phyloP scores from a whole-genome alignment of 2,888 invertebrate genomes.

The Ametastegia equiseti region DNA sequence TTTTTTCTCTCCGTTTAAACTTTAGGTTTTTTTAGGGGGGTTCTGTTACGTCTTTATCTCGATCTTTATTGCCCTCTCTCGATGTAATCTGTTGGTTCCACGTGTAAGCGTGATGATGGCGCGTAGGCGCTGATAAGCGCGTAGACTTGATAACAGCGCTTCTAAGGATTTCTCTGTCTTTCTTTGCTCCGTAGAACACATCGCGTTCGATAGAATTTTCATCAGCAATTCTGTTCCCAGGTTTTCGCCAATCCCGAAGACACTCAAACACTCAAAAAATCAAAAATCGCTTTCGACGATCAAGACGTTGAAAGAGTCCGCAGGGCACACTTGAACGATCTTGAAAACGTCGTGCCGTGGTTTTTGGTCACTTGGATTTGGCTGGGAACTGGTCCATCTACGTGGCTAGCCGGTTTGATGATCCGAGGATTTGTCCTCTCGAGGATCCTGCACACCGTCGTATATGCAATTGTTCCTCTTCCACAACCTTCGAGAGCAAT shows the following conservation, averaged over 20 bases:
- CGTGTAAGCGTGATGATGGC: no score
- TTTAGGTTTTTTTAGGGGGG: no score
- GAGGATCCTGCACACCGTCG: slow-evolving; percentile 77
- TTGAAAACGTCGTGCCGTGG: slow-evolving; percentile 79
- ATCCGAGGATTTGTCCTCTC: slow-evolving; percentile 77
- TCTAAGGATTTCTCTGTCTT: no score
- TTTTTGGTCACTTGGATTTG: slow-evolving; percentile 77
- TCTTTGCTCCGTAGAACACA: neutral
- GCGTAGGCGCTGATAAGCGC: no score
- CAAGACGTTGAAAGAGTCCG: slow-evolving; percentile 77
- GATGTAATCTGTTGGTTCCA: no score
- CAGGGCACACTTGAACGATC: slow-evolving; percentile 79
- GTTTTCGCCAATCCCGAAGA: slow-evolving; percentile 68
- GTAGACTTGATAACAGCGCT: no score
- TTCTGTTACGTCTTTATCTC: no score
- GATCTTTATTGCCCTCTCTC: no score
- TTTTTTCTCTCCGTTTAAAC: no score
- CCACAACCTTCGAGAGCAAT: slow-evolving; percentile 77
- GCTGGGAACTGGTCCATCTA: slow-evolving; percentile 77
- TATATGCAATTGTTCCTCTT: slow-evolving; percentile 75
- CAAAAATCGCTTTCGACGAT: slow-evolving; percentile 66
- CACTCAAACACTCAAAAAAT: slow-evolving; percentile 36
- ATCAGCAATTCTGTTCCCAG: slow-evolving; percentile 54
- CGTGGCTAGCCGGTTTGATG: slow-evolving; percentile 73
- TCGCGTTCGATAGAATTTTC: neutral